Evolutionary conservation across 2,113 vertebrate genomes (phyloP).

Genomic region (Microtus ochrogaster): DNA sequence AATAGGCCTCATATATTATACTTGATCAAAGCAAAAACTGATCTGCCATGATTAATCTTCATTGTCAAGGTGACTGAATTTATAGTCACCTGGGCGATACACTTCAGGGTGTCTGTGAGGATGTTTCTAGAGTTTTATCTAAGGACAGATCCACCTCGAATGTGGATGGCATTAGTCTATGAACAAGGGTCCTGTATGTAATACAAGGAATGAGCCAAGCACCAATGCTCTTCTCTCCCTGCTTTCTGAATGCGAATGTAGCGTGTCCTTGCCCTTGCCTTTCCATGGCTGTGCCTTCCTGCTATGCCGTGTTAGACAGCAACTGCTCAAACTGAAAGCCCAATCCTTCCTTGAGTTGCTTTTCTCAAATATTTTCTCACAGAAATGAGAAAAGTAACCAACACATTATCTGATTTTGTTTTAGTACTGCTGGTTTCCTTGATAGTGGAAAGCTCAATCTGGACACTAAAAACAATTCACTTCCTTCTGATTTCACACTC

Average conservation of each 20-base stretch:
- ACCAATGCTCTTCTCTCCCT: too few species aligned
- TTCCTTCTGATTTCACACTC: slow-evolving; percentile 41
- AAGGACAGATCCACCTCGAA: neutral
- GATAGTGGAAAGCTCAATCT: neutral
- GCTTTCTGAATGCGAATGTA: neutral
- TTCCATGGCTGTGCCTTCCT: neutral
- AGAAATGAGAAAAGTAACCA: neutral
- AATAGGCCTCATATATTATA: slow-evolving; percentile 1
- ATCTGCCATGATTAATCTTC: neutral
- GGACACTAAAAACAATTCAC: neutral
- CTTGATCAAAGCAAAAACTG: neutral
- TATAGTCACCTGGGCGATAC: neutral
- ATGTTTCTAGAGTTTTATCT: neutral
- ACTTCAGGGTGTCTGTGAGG: neutral
- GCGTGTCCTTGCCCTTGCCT: neutral
- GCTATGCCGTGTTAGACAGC: neutral
- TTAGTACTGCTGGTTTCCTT: neutral
- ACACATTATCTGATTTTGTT: neutral
- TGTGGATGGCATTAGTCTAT: neutral
- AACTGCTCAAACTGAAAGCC: neutral
- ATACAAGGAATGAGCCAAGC: neutral
- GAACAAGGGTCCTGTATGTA: neutral
- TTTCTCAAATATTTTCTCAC: neutral
- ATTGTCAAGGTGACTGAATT: neutral
- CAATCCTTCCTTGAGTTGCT: neutral